phyloP scores from a whole-genome alignment of 2,113 vertebrate genomes.

The Terrapene triunguis region DNA sequence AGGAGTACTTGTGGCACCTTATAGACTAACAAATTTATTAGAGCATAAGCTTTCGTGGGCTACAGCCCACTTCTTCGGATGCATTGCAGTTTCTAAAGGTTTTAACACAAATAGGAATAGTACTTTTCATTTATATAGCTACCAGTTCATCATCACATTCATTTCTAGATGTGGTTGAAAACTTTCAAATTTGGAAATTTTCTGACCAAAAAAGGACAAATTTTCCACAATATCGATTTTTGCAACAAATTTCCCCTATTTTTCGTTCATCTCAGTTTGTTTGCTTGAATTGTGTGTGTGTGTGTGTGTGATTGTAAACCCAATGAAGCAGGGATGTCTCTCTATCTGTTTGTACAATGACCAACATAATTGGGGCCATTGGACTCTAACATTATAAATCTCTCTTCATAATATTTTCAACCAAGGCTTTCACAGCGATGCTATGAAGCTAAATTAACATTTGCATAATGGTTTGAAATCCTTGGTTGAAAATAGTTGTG shows the following conservation, averaged over 20 bases:
- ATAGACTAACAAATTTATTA: too few relatives aligned
- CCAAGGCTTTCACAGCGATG: neutral
- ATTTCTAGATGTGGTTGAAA: neutral
- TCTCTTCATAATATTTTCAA: neutral
- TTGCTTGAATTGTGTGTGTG: neutral
- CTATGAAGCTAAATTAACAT: neutral
- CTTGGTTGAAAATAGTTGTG: neutral
- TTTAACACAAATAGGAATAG: neutral
- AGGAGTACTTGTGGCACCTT: too few relatives aligned
- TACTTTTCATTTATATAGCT: neutral
- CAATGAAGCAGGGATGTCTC: neutral
- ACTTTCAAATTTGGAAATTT: neutral
- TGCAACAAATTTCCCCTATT: neutral
- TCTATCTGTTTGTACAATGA: neutral
- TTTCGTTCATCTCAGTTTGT: neutral
- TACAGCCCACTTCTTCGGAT: too few relatives aligned
- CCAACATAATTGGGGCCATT: neutral
- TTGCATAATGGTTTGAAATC: neutral
- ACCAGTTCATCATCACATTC: neutral
- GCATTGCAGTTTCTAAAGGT: neutral
- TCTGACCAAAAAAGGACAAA: neutral
- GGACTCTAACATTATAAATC: neutral
- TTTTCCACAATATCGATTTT: neutral
- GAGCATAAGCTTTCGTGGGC: too few relatives aligned
- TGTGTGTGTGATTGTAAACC: neutral